Evolutionary conservation across 2,888 invertebrate species (phyloP).

Genomic region (Troides oblongomaculatus): DNA sequence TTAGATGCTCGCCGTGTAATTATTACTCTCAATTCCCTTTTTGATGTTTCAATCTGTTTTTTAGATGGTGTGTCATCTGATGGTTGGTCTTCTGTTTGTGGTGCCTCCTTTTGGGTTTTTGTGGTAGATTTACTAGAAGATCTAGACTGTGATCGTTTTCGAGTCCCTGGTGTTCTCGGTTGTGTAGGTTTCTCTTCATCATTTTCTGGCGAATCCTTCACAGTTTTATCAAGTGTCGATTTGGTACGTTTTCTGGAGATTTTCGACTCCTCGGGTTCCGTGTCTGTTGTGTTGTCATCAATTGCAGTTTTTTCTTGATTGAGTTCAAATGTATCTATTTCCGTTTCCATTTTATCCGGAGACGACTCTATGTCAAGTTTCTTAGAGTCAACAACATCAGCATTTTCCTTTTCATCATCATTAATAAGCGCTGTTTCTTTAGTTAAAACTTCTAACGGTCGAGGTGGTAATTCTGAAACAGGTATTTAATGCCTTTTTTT

Average conservation of each 20-base stretch:
- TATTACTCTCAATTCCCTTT: slow-evolving; percentile 58
- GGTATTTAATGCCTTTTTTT: too few relatives aligned
- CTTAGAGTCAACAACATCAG: slow-evolving; percentile 36
- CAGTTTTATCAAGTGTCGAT: slow-evolving; percentile 44
- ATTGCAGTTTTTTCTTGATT: slow-evolving; percentile 7
- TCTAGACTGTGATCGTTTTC: slow-evolving; percentile 58
- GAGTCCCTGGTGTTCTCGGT: slow-evolving; percentile 51
- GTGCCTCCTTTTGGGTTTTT: slow-evolving; percentile 41
- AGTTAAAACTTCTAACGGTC: slow-evolving; percentile 31
- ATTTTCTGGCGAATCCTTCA: not conserved
- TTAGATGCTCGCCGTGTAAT: slow-evolving; percentile 64
- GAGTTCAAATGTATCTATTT: slow-evolving; percentile 1
- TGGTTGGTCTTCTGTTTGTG: slow-evolving; percentile 38
- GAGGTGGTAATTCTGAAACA: slow-evolving; percentile 23
- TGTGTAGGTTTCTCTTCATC: slow-evolving; percentile 30
- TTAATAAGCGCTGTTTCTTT: slow-evolving; percentile 26
- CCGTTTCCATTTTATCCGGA: not conserved
- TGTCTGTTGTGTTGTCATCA: slow-evolving; percentile 3
- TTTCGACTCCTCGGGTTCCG: slow-evolving; percentile 4
- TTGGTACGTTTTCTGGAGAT: slow-evolving; percentile 40
- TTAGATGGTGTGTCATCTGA: slow-evolving; percentile 37
- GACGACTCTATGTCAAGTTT: not conserved
- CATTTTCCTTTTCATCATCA: slow-evolving; percentile 27
- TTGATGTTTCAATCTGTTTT: slow-evolving; percentile 53
- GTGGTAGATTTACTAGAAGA: slow-evolving; percentile 48